Percentiles rank a stretch among this genome's conserved stretches.
Evolutionary conservation across 1,140 invertebrate species (phyloP).

Genomic region (Bemisia tabaci): DNA sequence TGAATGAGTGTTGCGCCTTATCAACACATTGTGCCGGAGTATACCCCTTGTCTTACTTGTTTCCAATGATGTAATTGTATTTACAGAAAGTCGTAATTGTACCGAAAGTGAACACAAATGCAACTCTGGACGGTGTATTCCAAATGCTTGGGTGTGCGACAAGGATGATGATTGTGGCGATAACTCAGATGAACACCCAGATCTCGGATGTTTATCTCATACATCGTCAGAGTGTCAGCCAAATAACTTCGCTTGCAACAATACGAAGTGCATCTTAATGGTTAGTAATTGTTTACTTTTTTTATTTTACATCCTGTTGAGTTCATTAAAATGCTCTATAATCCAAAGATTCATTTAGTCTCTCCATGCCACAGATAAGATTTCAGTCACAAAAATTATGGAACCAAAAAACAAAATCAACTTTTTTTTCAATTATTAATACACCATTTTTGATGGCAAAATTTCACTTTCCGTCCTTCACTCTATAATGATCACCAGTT

Average conservation of each 20-base stretch:
- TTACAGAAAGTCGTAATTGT: constrained; percentile 33
- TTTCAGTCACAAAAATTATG: background rate
- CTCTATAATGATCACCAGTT: too few relatives aligned
- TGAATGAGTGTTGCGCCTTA: too few relatives aligned
- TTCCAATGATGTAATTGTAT: too few relatives aligned
- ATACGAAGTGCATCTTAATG: constrained; percentile 39
- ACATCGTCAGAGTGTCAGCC: constrained; percentile 15
- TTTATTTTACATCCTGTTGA: constrained; percentile 2
- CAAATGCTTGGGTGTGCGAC: constrained; percentile 58
- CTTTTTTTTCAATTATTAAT: too few relatives aligned
- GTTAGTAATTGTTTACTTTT: constrained; percentile 13
- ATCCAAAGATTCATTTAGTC: too few relatives aligned
- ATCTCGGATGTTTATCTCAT: constrained; percentile 17
- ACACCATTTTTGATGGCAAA: too few relatives aligned
- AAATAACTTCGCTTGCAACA: constrained; percentile 37
- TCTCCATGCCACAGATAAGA: background rate
- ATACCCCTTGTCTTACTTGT: too few relatives aligned
- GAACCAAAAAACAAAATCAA: too few relatives aligned
- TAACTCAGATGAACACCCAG: constrained; percentile 38
- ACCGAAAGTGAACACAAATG: constrained; percentile 40
- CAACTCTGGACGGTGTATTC: constrained; percentile 49
- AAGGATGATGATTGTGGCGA: constrained; percentile 49
- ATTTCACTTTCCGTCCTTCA: too few relatives aligned
- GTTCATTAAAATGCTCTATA: too few relatives aligned
- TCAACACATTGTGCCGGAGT: too few relatives aligned